Percentiles rank a stretch among this genome's conserved stretches.
Evolutionary conservation across 2,888 invertebrate genomes (phyloP).

Genomic region (Maniola hyperantus): DNA sequence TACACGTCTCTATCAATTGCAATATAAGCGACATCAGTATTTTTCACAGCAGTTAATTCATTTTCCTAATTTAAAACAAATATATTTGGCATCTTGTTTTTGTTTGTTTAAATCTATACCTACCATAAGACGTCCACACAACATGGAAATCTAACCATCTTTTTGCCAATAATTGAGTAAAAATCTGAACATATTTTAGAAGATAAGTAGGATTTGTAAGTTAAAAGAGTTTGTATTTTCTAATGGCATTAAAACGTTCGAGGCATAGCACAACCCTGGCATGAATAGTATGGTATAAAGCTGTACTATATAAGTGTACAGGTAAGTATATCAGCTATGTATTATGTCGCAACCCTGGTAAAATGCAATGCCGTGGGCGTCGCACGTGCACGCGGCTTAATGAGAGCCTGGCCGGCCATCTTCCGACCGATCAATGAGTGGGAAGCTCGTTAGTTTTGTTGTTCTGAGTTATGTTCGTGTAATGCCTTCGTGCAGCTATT

Average conservation of each 20-base stretch:
- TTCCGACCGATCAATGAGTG: slow-evolving; percentile 61
- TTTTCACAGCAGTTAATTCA: too few relatives aligned
- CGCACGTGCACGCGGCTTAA: slow-evolving; percentile 72
- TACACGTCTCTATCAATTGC: too few relatives aligned
- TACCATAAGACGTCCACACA: too few relatives aligned
- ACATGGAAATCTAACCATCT: too few relatives aligned
- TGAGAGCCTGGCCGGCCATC: slow-evolving; percentile 67
- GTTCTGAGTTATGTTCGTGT: slow-evolving; percentile 43
- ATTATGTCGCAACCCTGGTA: slow-evolving; percentile 37
- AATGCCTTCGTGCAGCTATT: slow-evolving; percentile 38
- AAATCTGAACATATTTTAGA: too few relatives aligned
- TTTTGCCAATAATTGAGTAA: too few relatives aligned
- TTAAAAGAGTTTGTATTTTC: too few relatives aligned
- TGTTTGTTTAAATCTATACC: too few relatives aligned
- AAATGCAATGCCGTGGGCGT: slow-evolving; percentile 58
- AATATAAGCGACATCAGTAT: too few relatives aligned
- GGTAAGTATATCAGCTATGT: slow-evolving; percentile 11
- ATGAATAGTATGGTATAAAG: neutral
- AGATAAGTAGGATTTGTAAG: too few relatives aligned
- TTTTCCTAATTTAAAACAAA: too few relatives aligned
- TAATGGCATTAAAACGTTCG: neutral
- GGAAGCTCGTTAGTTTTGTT: slow-evolving; percentile 56
- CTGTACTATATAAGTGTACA: neutral
- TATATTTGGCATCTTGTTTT: too few relatives aligned
- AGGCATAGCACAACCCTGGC: neutral